These are phyloP conservation scores for Drosophila navojoa DNA, from an alignment of 1,140 invertebrate genomes.

Conservation along the genomic window DNA sequence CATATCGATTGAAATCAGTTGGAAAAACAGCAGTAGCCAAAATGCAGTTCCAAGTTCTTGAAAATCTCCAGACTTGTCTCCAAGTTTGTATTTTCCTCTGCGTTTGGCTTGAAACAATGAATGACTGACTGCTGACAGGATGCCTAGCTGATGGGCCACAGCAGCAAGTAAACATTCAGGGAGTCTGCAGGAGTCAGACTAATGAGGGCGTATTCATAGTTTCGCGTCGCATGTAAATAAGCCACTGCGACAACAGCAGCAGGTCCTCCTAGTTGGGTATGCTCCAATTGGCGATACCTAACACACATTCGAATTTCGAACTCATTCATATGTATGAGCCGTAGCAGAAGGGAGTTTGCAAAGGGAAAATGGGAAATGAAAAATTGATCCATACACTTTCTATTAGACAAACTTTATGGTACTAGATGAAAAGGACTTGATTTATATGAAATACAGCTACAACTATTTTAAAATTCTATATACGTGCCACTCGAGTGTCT, in stretches of 20 bases:
- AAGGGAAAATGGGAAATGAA: too few relatives aligned
- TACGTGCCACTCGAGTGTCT: background rate
- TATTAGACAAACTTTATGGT: too few relatives aligned
- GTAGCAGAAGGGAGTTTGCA: too few relatives aligned
- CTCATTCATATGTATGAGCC: background rate
- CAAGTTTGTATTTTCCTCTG: too few relatives aligned
- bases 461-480: too few relatives aligned
- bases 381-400: too few relatives aligned
- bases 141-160: conserved; percentile 24
- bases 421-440: too few relatives aligned
- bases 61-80: too few relatives aligned
- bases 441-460: too few relatives aligned
- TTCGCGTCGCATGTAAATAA: conserved; percentile 38
- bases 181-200: conserved; percentile 37
- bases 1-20: too few relatives aligned
- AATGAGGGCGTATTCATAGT: conserved; percentile 51
- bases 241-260: conserved; percentile 21
- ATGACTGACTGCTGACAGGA: background rate
- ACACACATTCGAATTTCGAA: background rate
- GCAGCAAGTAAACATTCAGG: conserved; percentile 5
- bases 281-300: conserved; percentile 2
- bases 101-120: too few relatives aligned
- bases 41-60: background rate
- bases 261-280: background rate
- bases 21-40: too few relatives aligned